Percentiles rank a stretch among this genome's conserved stretches.
Evolutionary conservation across 2,113 vertebrate genomes (phyloP).

Genomic region (Steatornis caripensis): DNA sequence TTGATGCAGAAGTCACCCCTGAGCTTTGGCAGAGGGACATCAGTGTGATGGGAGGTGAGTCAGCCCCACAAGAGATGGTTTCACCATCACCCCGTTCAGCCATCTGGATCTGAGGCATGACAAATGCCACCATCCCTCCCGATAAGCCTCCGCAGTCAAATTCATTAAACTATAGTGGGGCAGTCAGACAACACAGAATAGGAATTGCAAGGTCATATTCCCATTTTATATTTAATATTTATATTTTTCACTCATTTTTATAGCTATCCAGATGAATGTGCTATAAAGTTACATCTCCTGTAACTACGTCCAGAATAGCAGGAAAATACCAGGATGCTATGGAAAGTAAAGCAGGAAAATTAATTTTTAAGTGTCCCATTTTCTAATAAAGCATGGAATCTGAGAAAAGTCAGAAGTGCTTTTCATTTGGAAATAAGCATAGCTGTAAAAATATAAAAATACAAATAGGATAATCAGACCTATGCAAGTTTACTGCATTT

Average conservation of each 20-base stretch:
- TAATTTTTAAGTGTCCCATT: not conserved
- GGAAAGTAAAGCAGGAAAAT: not conserved
- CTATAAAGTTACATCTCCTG: not conserved
- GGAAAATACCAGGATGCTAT: not conserved
- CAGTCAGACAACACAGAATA: not conserved
- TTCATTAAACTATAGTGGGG: not conserved
- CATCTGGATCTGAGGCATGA: not conserved
- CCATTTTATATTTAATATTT: not conserved
- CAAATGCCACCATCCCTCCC: not conserved
- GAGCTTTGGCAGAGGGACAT: not conserved
- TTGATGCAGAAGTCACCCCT: not conserved
- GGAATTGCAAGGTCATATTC: not conserved
- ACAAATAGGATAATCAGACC: not conserved
- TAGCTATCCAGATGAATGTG: not conserved
- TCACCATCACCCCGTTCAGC: accelerated
- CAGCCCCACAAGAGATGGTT: not conserved
- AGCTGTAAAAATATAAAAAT: not conserved
- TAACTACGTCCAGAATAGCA: not conserved
- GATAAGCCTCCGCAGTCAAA: not conserved
- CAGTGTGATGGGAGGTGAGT: accelerated
- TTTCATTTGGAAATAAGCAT: not conserved
- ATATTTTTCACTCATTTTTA: not conserved
- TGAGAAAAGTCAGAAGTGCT: not conserved
- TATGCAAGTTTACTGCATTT: not conserved
- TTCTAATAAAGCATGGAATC: not conserved